Base-by-base conservation (phyloP, 2,113 vertebrate species). In the Aythya baeri region DNA sequence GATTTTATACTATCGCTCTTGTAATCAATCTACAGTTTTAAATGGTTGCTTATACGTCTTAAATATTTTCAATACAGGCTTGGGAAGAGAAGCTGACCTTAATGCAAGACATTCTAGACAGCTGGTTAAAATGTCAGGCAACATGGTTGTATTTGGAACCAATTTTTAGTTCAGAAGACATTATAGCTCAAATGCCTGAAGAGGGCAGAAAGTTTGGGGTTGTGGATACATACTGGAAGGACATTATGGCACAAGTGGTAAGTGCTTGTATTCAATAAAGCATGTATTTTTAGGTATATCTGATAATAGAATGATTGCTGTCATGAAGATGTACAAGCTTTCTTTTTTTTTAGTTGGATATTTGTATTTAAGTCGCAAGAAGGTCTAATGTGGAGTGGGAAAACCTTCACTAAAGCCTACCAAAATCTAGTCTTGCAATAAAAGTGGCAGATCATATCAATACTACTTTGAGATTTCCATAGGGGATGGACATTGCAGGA, bases 91-190 rank as follows among this genome's bases (percentile, higher is more conserved):
- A 98, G 89, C 95, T 99, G 23, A 32, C 98, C 81, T 95, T 95
- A 26, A 97, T 99, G 95, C 99, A 99, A 97, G 98, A 98, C 46
- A 99, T 98, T 92, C 68, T 99, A 87, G 99, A 99, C 88, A 97
- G 96, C 72, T 98, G 99, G 98, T 92, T 99, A 88, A 98, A 98
- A 91, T 99, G 99, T 88, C 99, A 99, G 95, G 95, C 97, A 43
- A 99, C 98, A 0, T 99, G 99, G 99, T 96, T 99, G 21, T 99
- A 99, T 96, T 97, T 99, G 36, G 99, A 99, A 82, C 98, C 99
- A 26, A 99, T 99, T 97, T 99, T 99, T 97, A 99, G 98, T 97
- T 99, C 99, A 4, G 98, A 98, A 94, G 99, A 99, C 86, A 99
- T 99, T 83, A 97, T 98, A 87, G 98, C 98, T 57, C 99, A 99